Conservation (phyloP, 1,140 invertebrate species). For the Rhyzopertha dominica region DNA sequence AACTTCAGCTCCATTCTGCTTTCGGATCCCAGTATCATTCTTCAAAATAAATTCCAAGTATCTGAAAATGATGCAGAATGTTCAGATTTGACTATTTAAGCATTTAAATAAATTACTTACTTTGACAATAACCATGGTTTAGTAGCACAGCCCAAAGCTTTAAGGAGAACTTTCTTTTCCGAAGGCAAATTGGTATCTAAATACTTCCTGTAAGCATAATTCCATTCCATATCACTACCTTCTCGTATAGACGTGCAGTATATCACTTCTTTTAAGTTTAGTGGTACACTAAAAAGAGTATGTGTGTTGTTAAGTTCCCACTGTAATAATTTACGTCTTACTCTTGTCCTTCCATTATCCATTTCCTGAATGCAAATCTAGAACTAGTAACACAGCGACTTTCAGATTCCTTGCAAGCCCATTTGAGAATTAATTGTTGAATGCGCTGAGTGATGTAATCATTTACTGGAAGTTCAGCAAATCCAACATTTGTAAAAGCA, state of each 20-base stretch:
- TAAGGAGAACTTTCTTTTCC: conserved; percentile 61
- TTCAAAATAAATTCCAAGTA: conserved; percentile 59
- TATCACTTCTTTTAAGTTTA: conserved; percentile 64
- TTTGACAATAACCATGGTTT: conserved; percentile 72
- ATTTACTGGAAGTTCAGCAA: conserved; percentile 35
- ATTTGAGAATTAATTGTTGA: conserved; percentile 47
- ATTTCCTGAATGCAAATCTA: conserved; percentile 45
- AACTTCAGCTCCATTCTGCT: conserved; percentile 62
- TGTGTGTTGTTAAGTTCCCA: background rate
- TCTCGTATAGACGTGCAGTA: conserved; percentile 75
- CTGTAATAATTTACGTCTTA: conserved; percentile 24
- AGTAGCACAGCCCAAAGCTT: conserved; percentile 63
- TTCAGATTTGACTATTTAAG: background rate
- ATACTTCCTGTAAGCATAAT: conserved; percentile 72
- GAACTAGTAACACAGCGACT: conserved; percentile 47
- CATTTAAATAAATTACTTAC: conserved; percentile 18
- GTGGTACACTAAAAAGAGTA: conserved; percentile 58
- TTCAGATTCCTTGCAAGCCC: conserved; percentile 50
- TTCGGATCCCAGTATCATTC: conserved; percentile 57
- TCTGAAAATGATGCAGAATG: conserved; percentile 20
- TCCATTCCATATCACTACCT: conserved; percentile 71
- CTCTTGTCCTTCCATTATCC: conserved; percentile 48
- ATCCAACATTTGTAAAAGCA: conserved; percentile 23
- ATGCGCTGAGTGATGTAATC: conserved; percentile 47
- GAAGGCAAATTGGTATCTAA: conserved; percentile 59